Evolutionary conservation across 1,140 invertebrate genomes (phyloP), one percentile per base, ranked within the genome.

Genomic region (Heliconius himera): DNA sequence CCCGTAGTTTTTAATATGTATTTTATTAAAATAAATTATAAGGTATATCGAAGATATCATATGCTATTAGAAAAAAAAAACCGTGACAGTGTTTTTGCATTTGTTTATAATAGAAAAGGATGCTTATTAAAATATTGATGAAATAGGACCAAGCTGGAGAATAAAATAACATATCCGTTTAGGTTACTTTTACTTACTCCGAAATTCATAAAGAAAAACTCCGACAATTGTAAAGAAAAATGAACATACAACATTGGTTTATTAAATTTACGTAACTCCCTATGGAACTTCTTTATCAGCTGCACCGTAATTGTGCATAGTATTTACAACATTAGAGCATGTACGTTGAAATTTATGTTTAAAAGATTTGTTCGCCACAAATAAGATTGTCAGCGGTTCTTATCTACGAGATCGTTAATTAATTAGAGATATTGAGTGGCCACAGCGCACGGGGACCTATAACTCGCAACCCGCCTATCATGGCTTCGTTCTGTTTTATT

Each of bases 341-440:
- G 92, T 92, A 93, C 79, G 85, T 72, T 93, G 82, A 91, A 93
- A 94, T 94, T 94, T 94, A 94, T 94, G 93, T 87, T 84, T 88
- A 83, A 90, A 90, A 94, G 92, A 94, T 94, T 94, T 94, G 93
- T 94, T 92, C 86, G 89, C 93, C 93, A 94, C 93, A 94, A 94
- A 94, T 94, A 94, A 94, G 90, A 86, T 93, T 94, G 93, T 94
- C 93, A 93, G 91, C 91, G 89, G 81, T 85, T 87, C 87, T 94
- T 94, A 94, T 94, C 92, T 92, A 91, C 81, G 82, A 88, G 90
- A 94, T 94, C 93, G 91, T 91, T 94, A 93, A 93, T 94, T 94
- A 94, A 94, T 94, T 94, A 94, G 93, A 93, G 92, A 94, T 92
- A 94, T 94, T 94, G 93, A 94, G 90, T 91, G 90, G 86, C 87